A percentile compares a stretch with the other conserved stretches of the same genome.
phyloP scores from a whole-genome alignment of 2,113 vertebrate species.

The Nesoenas mayeri region DNA sequence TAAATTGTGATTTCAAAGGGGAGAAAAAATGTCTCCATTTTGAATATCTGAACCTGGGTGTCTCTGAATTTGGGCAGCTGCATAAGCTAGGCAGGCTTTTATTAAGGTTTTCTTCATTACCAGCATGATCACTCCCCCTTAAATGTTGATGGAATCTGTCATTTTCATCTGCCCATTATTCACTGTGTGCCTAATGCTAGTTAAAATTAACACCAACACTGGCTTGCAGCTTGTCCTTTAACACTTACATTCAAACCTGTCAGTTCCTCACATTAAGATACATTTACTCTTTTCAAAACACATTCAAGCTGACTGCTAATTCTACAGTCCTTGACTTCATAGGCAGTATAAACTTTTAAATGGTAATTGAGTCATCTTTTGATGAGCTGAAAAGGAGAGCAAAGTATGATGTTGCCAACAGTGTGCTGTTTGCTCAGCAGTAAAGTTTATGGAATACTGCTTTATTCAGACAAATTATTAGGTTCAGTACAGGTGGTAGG shows the following conservation, averaged over 20 bases:
- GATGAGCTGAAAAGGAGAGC: slow-evolving; percentile 25
- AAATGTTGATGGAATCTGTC: not conserved
- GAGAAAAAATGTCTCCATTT: not conserved
- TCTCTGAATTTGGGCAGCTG: not conserved
- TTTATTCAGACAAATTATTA: slow-evolving; percentile 51
- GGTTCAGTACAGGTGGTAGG: slow-evolving; percentile 25
- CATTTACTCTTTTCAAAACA: slow-evolving; percentile 23
- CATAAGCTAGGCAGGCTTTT: not conserved
- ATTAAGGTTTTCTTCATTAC: not conserved
- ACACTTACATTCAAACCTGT: not conserved
- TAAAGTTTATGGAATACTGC: slow-evolving; percentile 49
- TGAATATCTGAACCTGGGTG: not conserved
- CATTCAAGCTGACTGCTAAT: not conserved
- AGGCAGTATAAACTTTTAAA: slow-evolving; percentile 39
- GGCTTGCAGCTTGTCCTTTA: not conserved
- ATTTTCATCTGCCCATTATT: not conserved
- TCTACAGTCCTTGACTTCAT: slow-evolving; percentile 26
- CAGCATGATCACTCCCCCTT: not conserved
- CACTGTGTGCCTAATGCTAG: not conserved
- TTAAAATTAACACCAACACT: not conserved
- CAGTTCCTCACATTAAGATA: slow-evolving; percentile 20
- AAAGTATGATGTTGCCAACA: not conserved
- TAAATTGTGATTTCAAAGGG: not conserved
- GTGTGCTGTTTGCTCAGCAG: slow-evolving; percentile 49
- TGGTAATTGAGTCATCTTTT: slow-evolving; percentile 55